Base-by-base conservation (phyloP, 2,797 vertebrate species). In the Hydrocynus forskahlii region DNA sequence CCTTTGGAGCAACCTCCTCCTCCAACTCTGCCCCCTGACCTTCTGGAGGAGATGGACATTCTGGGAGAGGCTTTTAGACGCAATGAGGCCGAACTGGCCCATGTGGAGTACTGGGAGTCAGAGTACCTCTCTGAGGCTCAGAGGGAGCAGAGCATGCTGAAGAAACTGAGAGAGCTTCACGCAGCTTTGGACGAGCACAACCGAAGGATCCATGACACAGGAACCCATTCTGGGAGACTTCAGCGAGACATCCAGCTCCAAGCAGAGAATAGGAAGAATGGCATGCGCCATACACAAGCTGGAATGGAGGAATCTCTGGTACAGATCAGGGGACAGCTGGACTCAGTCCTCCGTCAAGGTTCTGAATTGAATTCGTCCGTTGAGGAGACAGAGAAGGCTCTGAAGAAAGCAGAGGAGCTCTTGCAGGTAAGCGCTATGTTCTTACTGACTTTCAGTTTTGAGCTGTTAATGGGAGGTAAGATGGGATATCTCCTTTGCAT, bases 291-390 rank as follows among this genome's bases (percentile, higher is more conserved):
- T 64, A 1, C 8, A 0, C 14, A 0, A 35, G 0, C 16, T 84
- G 73, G 81, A 43, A 85, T 84, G 16, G 93, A 94, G 3, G 90
- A 95, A 21, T 90, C 95, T 62, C 86, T 96, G 0, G 86, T 82
- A 81, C 91, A 92, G 35, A 93, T 97, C 88, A 94, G 90, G 83
- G 92, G 91, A 80, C 96, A 98, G 87, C 89, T 99, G 64, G 91
- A 95, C 1, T 70, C 86, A 23, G 95, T 96, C 77, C 91, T 91
- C 78, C 93, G 88, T 87, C 95, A 96, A 82, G 92, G 91, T 4
- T 83, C 86, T 0, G 92, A 95, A 75, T 86, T 98, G 85, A 92
- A 94, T 7, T 89, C 84, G 62, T 90, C 88, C 6, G 63, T 96
- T 78, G 89, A 89, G n/a, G 90, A 93, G 0, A 92, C 94, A 48